Base-by-base conservation (phyloP, 1,140 invertebrate species). In the Calephelis virginiensis region DNA sequence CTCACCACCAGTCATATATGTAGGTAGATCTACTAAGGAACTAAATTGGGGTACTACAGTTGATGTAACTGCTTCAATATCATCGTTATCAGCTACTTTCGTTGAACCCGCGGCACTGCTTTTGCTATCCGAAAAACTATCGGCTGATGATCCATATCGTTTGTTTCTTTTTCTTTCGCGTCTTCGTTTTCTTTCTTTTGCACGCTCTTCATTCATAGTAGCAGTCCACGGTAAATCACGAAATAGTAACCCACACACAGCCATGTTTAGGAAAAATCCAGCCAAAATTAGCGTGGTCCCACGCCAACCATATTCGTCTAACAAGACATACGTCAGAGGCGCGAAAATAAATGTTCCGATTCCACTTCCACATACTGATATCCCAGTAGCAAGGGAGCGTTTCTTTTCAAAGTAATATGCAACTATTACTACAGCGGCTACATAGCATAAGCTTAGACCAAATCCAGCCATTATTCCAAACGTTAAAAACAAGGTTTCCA, bases 321-420 rank as follows among this genome's bases (percentile, higher is more conserved):
- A 86, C 10, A 97, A 91, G 62, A 94, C 92, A 70, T 96, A 94
- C 1, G 95, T 96, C n/a, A 98, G 79, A 0, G 97, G 97, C 1
- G 97, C 96, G 85, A 98, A 98, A 62, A 98, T 94, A 81, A 98
- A 98, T 0, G 97, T 98, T 1, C 97, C 96, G 50, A 97, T 96
- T 8, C 96, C 96, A 77, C 96, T 97, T 0, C 97, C 97, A 80
- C 97, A 98, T 1, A 98, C 97, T 0, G 97, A 96, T 28, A 99
- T 92, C 0, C 98, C 98, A 0, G 97, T 99, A 0, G 98, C 98
- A 53, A 99, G 93, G 0, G 97, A 98, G 61, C 98, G 91, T 78
- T 94, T 95, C 75, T 96, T 96, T 75, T 99, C 98, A 85, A 99
- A 99, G 85, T 99, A 99, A 82, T 98, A 98, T 1, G 98, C 97